Base-by-base conservation (phyloP, 2,113 vertebrate genomes). In the Reinhardtius hippoglossoides region DNA sequence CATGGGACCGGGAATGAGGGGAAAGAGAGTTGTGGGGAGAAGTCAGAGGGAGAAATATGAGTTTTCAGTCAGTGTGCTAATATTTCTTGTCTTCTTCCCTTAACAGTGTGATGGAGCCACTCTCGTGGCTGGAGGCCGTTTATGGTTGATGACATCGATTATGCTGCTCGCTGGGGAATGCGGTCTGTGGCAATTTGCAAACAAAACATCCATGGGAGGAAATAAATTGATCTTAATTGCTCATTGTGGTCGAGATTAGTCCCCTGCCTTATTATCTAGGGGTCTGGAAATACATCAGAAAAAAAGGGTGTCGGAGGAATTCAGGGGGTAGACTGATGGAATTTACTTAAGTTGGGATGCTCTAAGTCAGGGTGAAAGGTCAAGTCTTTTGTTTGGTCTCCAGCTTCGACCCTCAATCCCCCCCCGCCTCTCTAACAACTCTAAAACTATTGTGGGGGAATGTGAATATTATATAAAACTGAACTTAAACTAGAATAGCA, bases 221-320 rank as follows among this genome's bases (percentile, higher is more conserved):
- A 77, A 87, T 84, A 78, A 75, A 85, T 79, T 70, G 61, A 65
- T 77, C 56, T 83, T 91, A 88, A 91, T 91, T 90, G 83, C 82
- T 84, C 80, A 5, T 82, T 91, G 84, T 75, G 82, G 74, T 23
- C 31, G 5, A 74, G 60, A 88, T 85, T 81, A 86, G 69, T 26
- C 23, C 37, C 26, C 40, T 23, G 76, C 58, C 59, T 64, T 55
- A 58, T 27, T 72, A 74, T 80, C 42, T 75, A 69, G n/a, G 13
- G 67, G 42, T n/a, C 40, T 61, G 52, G 40, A 70, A 50, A 69
- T 62, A 67, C 62, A 63, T 79, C 31, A 27, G 40, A 73, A 61
- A 83, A 7, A 71, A 37, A 48, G 16, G 27, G n/a, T 63, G 76
- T 23, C 1, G 3, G 27, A 23, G 35, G 56, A 44, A 55, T 10